Evolutionary conservation across 2,797 vertebrate genomes (phyloP), one percentile per base, ranked within the genome.

Genomic region (Choloepus didactylus): DNA sequence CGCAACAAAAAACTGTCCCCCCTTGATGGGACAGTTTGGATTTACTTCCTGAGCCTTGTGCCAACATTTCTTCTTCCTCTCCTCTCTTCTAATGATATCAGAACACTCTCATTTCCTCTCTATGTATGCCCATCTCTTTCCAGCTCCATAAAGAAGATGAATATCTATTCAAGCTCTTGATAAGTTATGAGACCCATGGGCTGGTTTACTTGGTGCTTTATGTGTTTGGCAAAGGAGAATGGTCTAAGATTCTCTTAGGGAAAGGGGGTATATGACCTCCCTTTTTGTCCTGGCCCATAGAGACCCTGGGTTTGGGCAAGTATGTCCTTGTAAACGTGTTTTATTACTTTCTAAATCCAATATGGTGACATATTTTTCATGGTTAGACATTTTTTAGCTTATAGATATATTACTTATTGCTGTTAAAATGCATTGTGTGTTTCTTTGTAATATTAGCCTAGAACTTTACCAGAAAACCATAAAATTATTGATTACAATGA

Each of bases 401-500:
- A 73, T 3, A 93, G 77, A 88, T 16, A 60, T 67, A 84, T 82
- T 95, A 95, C 49, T 41, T 69, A 5, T 59, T 81, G 23, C 60
- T 93, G 51, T 96, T 67, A 93, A 94, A 97, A 92, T 85, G 15
- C 12, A 93, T 11, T n/a, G 60, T 75, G 5, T 76, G 29, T 66
- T 81, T 51, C 44, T 38, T 72, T 93, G 21, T 76, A 46, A 44
- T 51, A 62, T 90, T 66, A 93, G 87, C 67, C 15, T 27, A 67
- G 93, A 92, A 88, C 59, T 67, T 97, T 89, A 38, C 15, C 49
- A 86, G 0, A 11, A 56, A 96, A 44, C 41, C 89, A 41, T 92
- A 93, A 86, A 97, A 97, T 97, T 67, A 96, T 15, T 56, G 70
- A 72, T n/a, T 0, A 2, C 80, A 96, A 97, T 89, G 93, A 94